Base-by-base conservation (phyloP, 23 tunicate genomes). In the Styela plicata region DNA sequence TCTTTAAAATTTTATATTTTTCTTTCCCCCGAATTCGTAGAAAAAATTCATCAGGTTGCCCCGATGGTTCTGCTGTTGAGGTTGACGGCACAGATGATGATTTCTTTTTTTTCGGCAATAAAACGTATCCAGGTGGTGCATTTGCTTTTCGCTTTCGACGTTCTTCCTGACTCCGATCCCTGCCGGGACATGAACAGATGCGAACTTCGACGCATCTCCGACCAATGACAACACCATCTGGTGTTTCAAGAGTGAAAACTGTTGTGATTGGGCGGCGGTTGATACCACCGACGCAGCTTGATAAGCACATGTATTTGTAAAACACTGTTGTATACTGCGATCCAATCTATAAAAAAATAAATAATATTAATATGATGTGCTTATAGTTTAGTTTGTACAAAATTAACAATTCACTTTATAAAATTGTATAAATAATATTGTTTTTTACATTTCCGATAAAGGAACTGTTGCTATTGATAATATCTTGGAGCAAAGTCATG, bases 271-370 rank as follows among this genome's bases (percentile, higher is more conserved):
- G 89, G 1, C 89, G 67, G 33, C 84, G 65, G 80, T 90, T 85
- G 36, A 90, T 90, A 2, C 96, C 89, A 68, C 82, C 61, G 24
- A 74, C 70, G 36, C 96, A 90, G 53, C 89, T 85, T 3, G 89
- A 85, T 19, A 85, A 63, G 52, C 96, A 90, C 68, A 74, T 90
- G 69, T 82, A 90, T 28, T 63, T 66, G 83, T 70, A 86, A 22
- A 69, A 78, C 18, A 86, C 24, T 21, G 76, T 63, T 3, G 57
- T 28, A 62, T 79, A 65, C 32, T 52, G 30, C 28, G 64, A 23
- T n/a, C 84, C 89, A 20, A 36, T 22, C 97, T 91, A 67, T 19
- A 79, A 33, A 53, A 31, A 21, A 30, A 44, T n/a, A n/a, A n/a
- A n/a, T n/a, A n/a, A n/a, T n/a, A n/a, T n/a, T n/a, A n/a, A n/a